Evolutionary conservation across 2,113 vertebrate genomes (phyloP).

Genomic region (Calonectris borealis): DNA sequence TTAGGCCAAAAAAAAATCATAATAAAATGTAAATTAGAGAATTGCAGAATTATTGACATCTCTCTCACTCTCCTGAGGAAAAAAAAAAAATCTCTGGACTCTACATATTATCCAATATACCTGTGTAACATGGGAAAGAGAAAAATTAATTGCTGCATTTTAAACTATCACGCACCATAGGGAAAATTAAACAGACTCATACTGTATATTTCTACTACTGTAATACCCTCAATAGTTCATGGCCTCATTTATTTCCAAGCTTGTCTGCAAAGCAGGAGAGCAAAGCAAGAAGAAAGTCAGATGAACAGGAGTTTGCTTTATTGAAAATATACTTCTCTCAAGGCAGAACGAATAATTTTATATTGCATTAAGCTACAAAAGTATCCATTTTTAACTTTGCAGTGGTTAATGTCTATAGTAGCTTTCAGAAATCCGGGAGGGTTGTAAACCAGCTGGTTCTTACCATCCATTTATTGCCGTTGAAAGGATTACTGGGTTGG

Average conservation of each 20-base stretch:
- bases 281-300: background rate
- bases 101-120: background rate
- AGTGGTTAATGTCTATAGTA: background rate
- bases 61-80: background rate
- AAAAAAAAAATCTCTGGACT: background rate
- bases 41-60: background rate
- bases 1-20: background rate
- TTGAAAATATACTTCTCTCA: background rate
- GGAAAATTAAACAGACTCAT: background rate
- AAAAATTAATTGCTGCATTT: background rate
- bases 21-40: background rate
- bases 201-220: background rate
- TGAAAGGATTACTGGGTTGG: background rate
- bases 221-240: background rate
- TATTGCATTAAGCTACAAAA: background rate
- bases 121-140: background rate
- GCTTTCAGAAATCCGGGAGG: background rate
- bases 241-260: background rate
- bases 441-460: background rate
- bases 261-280: background rate
- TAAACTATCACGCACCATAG: background rate
- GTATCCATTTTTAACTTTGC: background rate
- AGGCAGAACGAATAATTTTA: background rate
- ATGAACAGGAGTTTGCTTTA: background rate
- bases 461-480: accelerated